Conservation (phyloP, 1,140 invertebrate genomes). For the Thaumatotibia leucotreta region DNA sequence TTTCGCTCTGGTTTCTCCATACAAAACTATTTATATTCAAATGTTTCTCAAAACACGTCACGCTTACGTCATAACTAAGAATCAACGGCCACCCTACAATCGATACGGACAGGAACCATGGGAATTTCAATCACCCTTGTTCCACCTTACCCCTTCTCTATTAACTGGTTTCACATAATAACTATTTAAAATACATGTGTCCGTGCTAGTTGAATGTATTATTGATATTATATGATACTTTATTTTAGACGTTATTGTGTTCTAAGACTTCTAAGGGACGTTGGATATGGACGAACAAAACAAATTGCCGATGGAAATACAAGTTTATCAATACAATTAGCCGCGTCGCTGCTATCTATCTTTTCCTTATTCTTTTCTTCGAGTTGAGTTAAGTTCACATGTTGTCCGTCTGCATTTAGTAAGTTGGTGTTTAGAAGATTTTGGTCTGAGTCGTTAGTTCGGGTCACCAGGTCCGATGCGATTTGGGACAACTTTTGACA, state of each 20-base stretch:
- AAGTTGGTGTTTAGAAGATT: conserved; percentile 42
- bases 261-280: conserved; percentile 36
- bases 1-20: conserved; percentile 23
- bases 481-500: conserved; percentile 72
- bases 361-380: not conserved
- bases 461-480: conserved; percentile 69
- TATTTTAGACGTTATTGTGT: conserved; percentile 59
- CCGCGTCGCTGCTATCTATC: not conserved
- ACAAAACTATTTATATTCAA: conserved; percentile 50
- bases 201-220: conserved; percentile 63
- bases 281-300: conserved; percentile 43
- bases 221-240: conserved; percentile 76
- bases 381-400: not conserved
- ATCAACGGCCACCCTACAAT: conserved; percentile 58
- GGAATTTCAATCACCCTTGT: conserved; percentile 65
- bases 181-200: conserved; percentile 75
- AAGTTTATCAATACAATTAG: not conserved
- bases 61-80: conserved; percentile 50
- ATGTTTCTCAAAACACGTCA: conserved; percentile 51
- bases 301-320: conserved; percentile 27
- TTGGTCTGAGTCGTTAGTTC: conserved; percentile 67
- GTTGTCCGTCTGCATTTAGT: not conserved
- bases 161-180: conserved; percentile 72
- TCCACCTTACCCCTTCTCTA: conserved; percentile 50
- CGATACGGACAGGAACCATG: conserved; percentile 54